phyloP scores from a whole-genome alignment of 2,113 vertebrate species.

The Salvelinus alpinus region DNA sequence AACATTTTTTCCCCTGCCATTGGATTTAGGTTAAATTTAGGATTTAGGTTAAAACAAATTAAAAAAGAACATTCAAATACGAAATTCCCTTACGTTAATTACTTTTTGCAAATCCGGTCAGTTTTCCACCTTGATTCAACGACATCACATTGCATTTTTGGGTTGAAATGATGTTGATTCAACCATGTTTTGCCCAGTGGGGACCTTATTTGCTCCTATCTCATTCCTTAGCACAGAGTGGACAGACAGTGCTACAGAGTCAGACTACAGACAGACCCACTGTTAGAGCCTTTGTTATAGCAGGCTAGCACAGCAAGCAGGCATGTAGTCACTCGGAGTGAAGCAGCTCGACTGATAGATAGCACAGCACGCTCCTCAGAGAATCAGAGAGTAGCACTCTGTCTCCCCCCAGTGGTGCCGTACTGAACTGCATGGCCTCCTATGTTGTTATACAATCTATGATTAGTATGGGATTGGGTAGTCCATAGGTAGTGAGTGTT shows the following conservation, averaged over 20 bases:
- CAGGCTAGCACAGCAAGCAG: slow-evolving; percentile 16
- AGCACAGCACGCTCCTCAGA: slow-evolving; percentile 35
- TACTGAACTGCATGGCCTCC: not conserved
- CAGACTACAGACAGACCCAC: not conserved
- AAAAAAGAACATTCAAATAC: no score
- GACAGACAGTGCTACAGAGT: not conserved
- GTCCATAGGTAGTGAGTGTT: not conserved
- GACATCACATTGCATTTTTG: no score
- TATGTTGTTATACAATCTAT: not conserved
- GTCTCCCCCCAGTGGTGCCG: slow-evolving; percentile 69
- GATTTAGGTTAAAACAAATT: no score
- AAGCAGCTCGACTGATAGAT: slow-evolving; percentile 19
- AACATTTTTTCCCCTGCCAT: no score
- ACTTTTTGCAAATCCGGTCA: no score
- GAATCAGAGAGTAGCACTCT: slow-evolving; percentile 58
- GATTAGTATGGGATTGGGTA: no score
- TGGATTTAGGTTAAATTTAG: no score
- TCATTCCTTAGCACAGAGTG: not conserved
- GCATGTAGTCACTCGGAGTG: slow-evolving; percentile 23
- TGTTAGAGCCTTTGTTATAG: slow-evolving; percentile 36
- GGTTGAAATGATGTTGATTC: no score
- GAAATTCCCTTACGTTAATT: no score
- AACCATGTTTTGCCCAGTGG: no score
- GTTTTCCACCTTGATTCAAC: no score
- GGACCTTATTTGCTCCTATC: no score